Evolutionary conservation across 1,140 invertebrate species (phyloP).

Genomic region (Drosophila repleta): DNA sequence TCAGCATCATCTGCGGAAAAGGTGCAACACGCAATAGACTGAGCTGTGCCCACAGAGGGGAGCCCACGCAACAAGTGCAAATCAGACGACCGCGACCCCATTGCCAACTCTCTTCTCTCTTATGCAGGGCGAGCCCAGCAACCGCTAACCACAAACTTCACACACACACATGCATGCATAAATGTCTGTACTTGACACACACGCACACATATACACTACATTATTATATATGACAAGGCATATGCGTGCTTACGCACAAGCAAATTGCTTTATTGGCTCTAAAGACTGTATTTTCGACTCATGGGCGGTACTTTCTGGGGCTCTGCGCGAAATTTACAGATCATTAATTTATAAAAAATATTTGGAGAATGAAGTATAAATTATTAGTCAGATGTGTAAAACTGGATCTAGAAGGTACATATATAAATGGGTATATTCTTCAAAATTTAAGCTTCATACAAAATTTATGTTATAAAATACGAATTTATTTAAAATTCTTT

Average conservation of each 20-base stretch:
- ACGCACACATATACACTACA: neutral
- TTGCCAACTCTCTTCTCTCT: slow-evolving; percentile 15
- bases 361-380: neutral
- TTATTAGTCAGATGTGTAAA: neutral
- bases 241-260: slow-evolving; percentile 21
- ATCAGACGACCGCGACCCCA: slow-evolving; percentile 39
- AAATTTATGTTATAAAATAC: too few relatives aligned
- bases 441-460: too few relatives aligned
- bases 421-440: too few relatives aligned
- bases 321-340: neutral
- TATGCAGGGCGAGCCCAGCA: slow-evolving; percentile 20
- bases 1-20: slow-evolving; percentile 56
- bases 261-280: slow-evolving; percentile 29
- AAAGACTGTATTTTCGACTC: slow-evolving; percentile 18
- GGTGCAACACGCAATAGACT: slow-evolving; percentile 60
- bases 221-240: slow-evolving; percentile 23
- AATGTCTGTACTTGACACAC: slow-evolving; percentile 14
- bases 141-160: slow-evolving; percentile 24
- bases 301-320: neutral
- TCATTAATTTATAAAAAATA: neutral
- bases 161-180: neutral
- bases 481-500: too few relatives aligned
- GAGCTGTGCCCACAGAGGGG: slow-evolving; percentile 38
- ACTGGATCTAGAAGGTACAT: neutral
- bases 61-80: slow-evolving; percentile 64